Conservation (phyloP, 2,888 invertebrate species). For the Ophion ventricosus region DNA sequence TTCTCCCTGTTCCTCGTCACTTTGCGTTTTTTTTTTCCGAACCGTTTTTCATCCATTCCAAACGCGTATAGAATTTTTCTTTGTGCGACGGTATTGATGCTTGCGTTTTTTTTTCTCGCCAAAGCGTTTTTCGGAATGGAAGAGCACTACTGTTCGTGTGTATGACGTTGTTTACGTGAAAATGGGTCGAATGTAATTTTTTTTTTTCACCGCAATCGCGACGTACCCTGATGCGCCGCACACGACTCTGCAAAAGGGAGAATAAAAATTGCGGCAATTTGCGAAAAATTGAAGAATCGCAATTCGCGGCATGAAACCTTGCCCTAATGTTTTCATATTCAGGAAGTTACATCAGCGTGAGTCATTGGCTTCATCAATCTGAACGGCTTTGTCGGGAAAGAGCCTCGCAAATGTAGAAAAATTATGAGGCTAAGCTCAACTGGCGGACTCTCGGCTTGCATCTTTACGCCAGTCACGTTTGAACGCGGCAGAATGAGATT, state of each 20-base stretch:
- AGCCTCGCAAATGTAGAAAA: not conserved
- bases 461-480: not conserved
- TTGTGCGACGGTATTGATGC: not conserved
- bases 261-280: not conserved
- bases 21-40: conserved; percentile 30
- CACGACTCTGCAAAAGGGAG: not conserved
- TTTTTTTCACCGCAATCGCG: not conserved
- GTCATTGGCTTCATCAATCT: not conserved
- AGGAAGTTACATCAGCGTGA: not conserved
- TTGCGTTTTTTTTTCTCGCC: conserved; percentile 1
- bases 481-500: not conserved
- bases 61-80: conserved; percentile 33
- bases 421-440: not conserved
- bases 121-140: conserved; percentile 22
- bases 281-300: not conserved
- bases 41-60: conserved; percentile 35
- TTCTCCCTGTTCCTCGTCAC: conserved; percentile 53
- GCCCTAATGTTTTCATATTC: not conserved
- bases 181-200: not conserved
- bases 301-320: not conserved
- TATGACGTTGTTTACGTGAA: not conserved
- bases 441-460: not conserved
- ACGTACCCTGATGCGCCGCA: not conserved
- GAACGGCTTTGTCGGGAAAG: not conserved
- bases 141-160: not conserved